phyloP scores from a whole-genome alignment of 2,797 vertebrate genomes.

The Sebastes taczanowskii region DNA sequence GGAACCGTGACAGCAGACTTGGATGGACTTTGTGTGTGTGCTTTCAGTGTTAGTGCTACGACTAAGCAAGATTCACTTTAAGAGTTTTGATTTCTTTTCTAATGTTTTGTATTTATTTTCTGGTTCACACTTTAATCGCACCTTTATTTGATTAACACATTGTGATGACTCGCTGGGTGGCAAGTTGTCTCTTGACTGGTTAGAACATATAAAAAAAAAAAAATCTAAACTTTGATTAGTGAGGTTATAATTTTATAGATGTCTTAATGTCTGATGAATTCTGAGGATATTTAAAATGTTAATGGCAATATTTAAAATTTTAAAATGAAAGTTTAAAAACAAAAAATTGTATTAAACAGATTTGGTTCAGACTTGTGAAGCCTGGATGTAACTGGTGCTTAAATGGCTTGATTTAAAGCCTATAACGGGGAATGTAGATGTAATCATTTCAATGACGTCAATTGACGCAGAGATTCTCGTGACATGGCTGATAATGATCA shows the following conservation, averaged over 20 bases:
- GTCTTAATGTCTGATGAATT: slow-evolving; percentile 14
- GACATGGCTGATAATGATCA: not conserved
- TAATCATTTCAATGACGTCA: slow-evolving; percentile 42
- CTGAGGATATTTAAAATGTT: slow-evolving; percentile 14
- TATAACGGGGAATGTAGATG: not conserved
- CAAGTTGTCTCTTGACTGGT: not conserved
- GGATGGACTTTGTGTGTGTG: not conserved
- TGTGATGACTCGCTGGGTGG: not conserved
- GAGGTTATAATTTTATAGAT: slow-evolving; percentile 5
- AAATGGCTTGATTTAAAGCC: not conserved
- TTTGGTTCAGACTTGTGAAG: not conserved
- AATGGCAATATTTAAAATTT: not conserved
- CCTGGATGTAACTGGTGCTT: slow-evolving; percentile 5
- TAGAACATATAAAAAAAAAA: not conserved
- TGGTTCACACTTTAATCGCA: slow-evolving; percentile 19
- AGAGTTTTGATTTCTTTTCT: not conserved
- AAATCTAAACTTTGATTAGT: not conserved
- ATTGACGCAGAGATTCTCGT: not conserved
- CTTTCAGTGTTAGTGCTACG: slow-evolving; percentile 7
- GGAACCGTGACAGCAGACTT: slow-evolving; percentile 6
- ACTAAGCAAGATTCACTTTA: not conserved
- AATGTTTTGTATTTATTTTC: slow-evolving; percentile 54
- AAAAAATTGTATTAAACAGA: not conserved
- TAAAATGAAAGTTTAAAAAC: not conserved
- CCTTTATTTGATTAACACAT: slow-evolving; percentile 18